Conservation (phyloP, 2,797 vertebrate species). For the Argya squamiceps region DNA sequence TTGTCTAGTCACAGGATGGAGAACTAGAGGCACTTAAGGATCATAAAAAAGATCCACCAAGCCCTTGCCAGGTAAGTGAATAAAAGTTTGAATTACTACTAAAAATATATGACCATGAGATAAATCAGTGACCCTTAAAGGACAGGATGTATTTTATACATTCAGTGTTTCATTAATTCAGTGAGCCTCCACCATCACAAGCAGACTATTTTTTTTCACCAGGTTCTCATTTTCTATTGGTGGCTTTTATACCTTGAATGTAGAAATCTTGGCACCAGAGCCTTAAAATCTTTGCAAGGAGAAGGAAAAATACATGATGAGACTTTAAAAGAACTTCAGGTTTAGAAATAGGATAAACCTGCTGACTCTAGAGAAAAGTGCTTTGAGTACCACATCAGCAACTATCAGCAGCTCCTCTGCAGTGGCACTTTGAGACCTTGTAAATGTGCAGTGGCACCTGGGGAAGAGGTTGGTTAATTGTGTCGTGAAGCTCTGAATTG, state of each 20-base stretch:
- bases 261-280: not conserved
- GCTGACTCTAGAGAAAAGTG: constrained; percentile 27
- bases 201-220: not conserved
- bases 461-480: not conserved
- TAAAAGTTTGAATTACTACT: not conserved
- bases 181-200: not conserved
- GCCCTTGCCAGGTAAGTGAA: not conserved
- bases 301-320: not conserved
- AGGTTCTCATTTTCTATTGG: not conserved
- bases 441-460: not conserved
- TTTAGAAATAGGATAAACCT: not conserved
- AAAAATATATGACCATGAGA: not conserved
- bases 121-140: not conserved
- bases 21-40: not conserved
- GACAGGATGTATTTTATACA: not conserved
- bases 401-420: constrained; percentile 18
- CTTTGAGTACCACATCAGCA: constrained; percentile 5
- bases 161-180: not conserved
- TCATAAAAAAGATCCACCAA: not conserved
- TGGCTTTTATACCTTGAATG: not conserved
- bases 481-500: not conserved
- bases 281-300: not conserved
- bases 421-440: not conserved
- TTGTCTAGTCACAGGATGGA: not conserved
- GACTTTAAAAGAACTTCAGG: not conserved